Percentiles rank a stretch among this genome's conserved stretches.
phyloP scores from a whole-genome alignment of 1,140 invertebrate species.

The Marisa cornuarietis region DNA sequence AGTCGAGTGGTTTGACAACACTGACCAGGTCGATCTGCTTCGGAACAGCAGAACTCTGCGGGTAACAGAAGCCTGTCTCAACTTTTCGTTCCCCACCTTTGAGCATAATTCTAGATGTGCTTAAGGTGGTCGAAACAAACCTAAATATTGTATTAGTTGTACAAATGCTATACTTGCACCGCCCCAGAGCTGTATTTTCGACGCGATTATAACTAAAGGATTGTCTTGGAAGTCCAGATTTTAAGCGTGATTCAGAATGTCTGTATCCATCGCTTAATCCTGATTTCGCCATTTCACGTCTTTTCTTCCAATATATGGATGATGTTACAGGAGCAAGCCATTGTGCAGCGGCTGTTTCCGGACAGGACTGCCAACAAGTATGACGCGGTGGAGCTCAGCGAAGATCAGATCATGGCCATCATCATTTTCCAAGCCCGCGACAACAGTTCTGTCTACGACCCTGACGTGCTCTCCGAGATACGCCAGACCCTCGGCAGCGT shows the following conservation, averaged over 20 bases:
- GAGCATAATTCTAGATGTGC: too few species aligned
- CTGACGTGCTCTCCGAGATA: slow-evolving; percentile 10
- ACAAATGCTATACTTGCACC: too few species aligned
- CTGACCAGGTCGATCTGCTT: neutral
- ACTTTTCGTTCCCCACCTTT: too few species aligned
- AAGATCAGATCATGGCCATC: slow-evolving; percentile 23
- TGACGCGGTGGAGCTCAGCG: slow-evolving; percentile 22
- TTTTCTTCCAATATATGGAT: too few species aligned
- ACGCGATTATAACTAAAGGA: too few species aligned
- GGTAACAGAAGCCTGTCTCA: neutral
- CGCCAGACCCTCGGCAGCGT: slow-evolving; percentile 6
- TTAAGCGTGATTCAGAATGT: too few species aligned
- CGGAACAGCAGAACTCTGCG: neutral
- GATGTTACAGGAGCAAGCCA: slow-evolving; percentile 8
- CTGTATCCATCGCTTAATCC: too few species aligned
- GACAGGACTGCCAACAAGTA: slow-evolving; percentile 15
- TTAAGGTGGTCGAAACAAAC: too few species aligned
- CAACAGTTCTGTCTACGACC: slow-evolving; percentile 23
- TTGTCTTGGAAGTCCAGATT: too few species aligned
- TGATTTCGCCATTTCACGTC: too few species aligned
- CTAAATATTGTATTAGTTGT: too few species aligned
- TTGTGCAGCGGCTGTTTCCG: slow-evolving; percentile 14
- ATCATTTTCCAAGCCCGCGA: slow-evolving; percentile 16
- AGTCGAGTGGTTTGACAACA: neutral
- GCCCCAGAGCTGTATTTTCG: too few species aligned